These are phyloP conservation scores for Macrotis lagotis DNA, from an alignment of 2,113 vertebrate genomes.

Conservation along the genomic window DNA sequence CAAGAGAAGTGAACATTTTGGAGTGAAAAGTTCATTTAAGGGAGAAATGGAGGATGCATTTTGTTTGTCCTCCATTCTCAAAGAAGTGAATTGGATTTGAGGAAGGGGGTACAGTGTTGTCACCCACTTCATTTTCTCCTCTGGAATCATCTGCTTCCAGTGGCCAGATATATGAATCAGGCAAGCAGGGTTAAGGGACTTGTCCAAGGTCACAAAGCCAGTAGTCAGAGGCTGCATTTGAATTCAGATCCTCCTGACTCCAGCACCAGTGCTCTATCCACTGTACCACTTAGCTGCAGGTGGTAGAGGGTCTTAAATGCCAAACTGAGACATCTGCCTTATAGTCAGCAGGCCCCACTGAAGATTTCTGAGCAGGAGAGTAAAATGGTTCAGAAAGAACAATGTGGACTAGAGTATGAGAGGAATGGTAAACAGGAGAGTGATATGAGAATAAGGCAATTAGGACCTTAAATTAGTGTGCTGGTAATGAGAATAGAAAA, in stretches of 20 bases:
- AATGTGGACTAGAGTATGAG: neutral
- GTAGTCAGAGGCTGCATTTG: too few species aligned
- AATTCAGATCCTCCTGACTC: too few species aligned
- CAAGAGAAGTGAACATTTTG: neutral
- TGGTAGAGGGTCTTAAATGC: neutral
- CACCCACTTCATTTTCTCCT: too few species aligned
- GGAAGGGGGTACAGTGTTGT: too few species aligned
- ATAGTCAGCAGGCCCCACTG: neutral
- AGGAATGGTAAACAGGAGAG: neutral
- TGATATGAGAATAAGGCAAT: neutral
- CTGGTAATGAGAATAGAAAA: neutral
- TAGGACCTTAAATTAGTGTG: neutral
- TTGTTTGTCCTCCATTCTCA: too few species aligned
- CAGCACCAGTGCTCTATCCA: too few species aligned
- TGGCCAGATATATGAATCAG: too few species aligned
- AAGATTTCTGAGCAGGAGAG: neutral
- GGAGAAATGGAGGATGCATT: neutral
- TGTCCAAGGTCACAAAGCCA: too few species aligned
- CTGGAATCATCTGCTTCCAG: too few species aligned
- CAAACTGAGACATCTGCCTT: neutral
- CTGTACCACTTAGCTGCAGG: too few species aligned
- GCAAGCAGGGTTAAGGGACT: too few species aligned
- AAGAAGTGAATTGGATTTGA: too few species aligned
- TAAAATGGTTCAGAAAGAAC: neutral
- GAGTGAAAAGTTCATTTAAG: neutral